A percentile compares a stretch with the other conserved stretches of the same genome.
These are phyloP conservation scores for Poeciliopsis infans DNA, from an alignment of 2,797 vertebrate genomes.

Conservation along the genomic window DNA sequence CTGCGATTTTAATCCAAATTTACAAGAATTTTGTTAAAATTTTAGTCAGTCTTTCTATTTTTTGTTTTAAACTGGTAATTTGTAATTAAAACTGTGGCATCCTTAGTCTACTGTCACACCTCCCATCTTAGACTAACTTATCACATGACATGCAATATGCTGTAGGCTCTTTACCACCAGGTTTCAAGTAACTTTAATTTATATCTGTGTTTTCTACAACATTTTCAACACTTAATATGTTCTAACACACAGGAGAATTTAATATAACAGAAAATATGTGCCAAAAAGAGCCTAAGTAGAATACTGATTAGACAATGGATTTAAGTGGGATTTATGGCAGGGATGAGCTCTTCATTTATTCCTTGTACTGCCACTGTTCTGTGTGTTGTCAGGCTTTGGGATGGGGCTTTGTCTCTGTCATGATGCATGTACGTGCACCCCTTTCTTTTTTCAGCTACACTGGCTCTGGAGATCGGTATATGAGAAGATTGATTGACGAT, in stretches of 20 bases:
- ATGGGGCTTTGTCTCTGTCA: conserved; percentile 49
- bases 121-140: background rate
- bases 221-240: conserved; percentile 28
- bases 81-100: background rate
- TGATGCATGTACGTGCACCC: background rate
- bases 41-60: background rate
- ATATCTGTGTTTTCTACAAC: conserved; percentile 24
- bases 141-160: background rate
- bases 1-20: no score
- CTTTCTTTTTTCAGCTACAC: conserved; percentile 16
- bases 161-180: conserved; percentile 4
- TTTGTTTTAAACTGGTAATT: background rate
- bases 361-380: conserved; percentile 32
- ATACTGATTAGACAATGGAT: conserved; percentile 62
- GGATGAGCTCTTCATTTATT: conserved; percentile 57
- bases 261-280: conserved; percentile 42
- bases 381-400: conserved; percentile 34
- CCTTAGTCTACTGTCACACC: background rate
- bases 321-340: conserved; percentile 61
- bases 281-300: conserved; percentile 33
- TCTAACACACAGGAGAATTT: conserved; percentile 38
- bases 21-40: no score
- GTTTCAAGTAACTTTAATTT: background rate
- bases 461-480: conserved; percentile 18
- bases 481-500: conserved; percentile 21